These are phyloP conservation scores for Steinernema khuongi DNA, from an alignment of 1,140 invertebrate genomes.

Conservation along the genomic window DNA sequence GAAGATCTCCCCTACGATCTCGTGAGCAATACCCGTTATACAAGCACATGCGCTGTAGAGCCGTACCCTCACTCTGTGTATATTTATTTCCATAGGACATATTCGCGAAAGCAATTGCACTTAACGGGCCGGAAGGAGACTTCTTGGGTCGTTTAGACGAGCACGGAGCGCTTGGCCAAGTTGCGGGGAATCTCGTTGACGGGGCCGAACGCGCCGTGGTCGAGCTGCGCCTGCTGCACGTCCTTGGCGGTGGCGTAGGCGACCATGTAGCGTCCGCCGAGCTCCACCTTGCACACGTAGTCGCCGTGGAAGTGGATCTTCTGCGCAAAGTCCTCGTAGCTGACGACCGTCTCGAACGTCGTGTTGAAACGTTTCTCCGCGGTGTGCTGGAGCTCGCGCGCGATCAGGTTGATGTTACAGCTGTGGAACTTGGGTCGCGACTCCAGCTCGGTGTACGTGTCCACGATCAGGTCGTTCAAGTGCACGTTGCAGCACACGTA, in stretches of 20 bases:
- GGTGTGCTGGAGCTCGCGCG: slow-evolving; percentile 24
- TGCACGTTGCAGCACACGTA: slow-evolving; percentile 36
- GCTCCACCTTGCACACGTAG: slow-evolving; percentile 32
- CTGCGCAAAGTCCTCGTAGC: slow-evolving; percentile 35
- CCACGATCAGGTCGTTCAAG: slow-evolving; percentile 36
- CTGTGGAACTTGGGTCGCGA: slow-evolving; percentile 30
- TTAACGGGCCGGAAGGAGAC: no score
- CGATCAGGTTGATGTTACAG: slow-evolving; percentile 33
- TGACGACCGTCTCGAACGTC: slow-evolving; percentile 32
- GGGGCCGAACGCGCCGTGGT: no score
- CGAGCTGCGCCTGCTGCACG: neutral
- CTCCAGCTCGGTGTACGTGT: slow-evolving; percentile 32
- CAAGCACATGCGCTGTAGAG: no score
- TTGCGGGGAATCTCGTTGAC: no score
- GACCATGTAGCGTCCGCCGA: slow-evolving; percentile 19
- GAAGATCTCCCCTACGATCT: no score
- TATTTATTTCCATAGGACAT: no score
- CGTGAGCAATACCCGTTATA: no score
- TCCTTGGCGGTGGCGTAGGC: slow-evolving; percentile 4
- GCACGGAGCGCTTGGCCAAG: no score
- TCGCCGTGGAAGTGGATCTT: slow-evolving; percentile 36
- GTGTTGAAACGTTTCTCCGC: slow-evolving; percentile 32
- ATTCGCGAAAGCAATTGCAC: no score
- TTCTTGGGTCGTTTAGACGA: no score
- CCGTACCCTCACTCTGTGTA: no score